Conservation (phyloP, 1,140 invertebrate species). For the Alviniconcha marisindica region DNA sequence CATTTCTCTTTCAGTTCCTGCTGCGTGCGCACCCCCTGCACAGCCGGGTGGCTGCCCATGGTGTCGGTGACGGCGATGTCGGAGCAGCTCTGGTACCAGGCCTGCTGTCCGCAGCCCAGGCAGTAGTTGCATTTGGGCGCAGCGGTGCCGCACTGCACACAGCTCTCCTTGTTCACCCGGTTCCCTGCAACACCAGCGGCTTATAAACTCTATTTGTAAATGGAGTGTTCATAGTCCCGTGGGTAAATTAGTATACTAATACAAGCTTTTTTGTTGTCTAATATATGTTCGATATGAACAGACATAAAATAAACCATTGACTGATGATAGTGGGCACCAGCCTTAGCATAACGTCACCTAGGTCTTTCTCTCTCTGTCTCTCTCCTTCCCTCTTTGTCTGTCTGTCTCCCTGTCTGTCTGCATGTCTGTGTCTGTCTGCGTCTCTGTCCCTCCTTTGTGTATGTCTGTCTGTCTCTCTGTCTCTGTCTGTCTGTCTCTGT, state of each 20-base stretch:
- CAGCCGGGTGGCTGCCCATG: slow-evolving; percentile 15
- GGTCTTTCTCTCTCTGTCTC: too few relatives aligned
- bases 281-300: too few relatives aligned
- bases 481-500: neutral
- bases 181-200: slow-evolving; percentile 12
- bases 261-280: too few relatives aligned
- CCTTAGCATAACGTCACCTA: too few relatives aligned
- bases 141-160: slow-evolving; percentile 37
- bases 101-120: slow-evolving; percentile 55
- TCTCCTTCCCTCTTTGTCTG: too few relatives aligned
- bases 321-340: too few relatives aligned
- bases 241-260: too few relatives aligned
- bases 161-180: slow-evolving; percentile 25
- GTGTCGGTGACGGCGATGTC: slow-evolving; percentile 49
- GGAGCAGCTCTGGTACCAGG: slow-evolving; percentile 58
- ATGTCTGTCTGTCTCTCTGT: neutral
- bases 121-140: slow-evolving; percentile 31
- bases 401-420: too few relatives aligned
- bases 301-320: too few relatives aligned
- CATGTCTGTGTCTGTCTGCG: neutral
- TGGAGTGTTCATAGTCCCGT: too few relatives aligned
- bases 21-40: slow-evolving; percentile 2
- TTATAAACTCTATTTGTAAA: too few relatives aligned
- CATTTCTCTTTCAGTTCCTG: slow-evolving; percentile 30
- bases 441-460: too few relatives aligned